A percentile compares a stretch with the other conserved stretches of the same genome.
Conservation (phyloP, 1,140 invertebrate genomes). For the Bombus consobrinus region DNA sequence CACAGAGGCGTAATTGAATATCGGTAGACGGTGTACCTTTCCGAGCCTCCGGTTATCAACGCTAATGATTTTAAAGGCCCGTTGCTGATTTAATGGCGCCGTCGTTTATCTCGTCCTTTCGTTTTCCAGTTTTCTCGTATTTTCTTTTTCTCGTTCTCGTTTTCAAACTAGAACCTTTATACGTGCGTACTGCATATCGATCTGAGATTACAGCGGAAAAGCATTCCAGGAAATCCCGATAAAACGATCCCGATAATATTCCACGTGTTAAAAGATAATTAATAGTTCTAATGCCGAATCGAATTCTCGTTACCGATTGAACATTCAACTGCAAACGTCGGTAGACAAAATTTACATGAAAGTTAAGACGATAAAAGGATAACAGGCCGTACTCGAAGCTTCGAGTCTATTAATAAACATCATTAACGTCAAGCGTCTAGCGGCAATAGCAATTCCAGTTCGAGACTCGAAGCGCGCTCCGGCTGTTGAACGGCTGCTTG, state of each 20-base stretch:
- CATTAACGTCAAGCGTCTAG: neutral
- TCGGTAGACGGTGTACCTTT: conserved; percentile 55
- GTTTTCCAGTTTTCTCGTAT: neutral
- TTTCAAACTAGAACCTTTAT: neutral
- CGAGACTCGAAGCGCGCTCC: neutral
- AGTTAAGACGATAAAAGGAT: neutral
- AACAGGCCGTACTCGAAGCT: too few species aligned
- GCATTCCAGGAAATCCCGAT: neutral
- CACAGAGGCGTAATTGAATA: conserved; percentile 64
- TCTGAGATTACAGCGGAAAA: neutral
- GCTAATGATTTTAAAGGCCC: conserved; percentile 67
- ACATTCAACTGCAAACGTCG: fast-evolving
- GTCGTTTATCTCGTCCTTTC: neutral
- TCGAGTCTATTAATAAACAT: neutral
- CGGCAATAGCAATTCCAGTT: neutral
- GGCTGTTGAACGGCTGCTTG: neutral
- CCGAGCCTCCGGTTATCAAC: conserved; percentile 63
- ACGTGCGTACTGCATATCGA: neutral
- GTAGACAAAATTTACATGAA: neutral
- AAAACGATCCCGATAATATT: neutral
- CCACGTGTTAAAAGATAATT: too few species aligned
- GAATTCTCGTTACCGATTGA: neutral
- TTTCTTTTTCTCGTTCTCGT: too few species aligned
- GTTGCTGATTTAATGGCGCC: conserved; percentile 52
- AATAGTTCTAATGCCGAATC: neutral